Conservation (phyloP, 2,797 vertebrate species). For the Babyrousa celebensis region DNA sequence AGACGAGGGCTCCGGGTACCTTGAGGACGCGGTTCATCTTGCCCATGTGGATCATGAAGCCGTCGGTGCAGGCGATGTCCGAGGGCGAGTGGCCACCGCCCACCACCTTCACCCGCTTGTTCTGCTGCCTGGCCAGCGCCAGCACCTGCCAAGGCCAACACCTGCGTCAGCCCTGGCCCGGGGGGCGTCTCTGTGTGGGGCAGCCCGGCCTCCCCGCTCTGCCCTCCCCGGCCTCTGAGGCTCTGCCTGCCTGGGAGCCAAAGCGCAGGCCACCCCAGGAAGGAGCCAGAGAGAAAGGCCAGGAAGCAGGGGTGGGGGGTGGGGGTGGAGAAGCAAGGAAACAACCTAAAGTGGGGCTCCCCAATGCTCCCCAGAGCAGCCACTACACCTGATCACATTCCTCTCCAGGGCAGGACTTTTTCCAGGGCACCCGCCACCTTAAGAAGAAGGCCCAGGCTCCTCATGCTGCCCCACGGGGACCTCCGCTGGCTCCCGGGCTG, state of each 20-base stretch:
- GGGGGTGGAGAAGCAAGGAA: too few relatives aligned
- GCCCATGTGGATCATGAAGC: constrained; percentile 92
- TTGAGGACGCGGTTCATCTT: constrained; percentile 91
- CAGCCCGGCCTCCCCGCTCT: accelerated
- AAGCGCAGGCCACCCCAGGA: too few relatives aligned
- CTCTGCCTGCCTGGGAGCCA: accelerated
- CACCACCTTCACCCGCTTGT: constrained; percentile 91
- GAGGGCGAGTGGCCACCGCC: constrained; percentile 91
- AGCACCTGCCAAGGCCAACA: constrained; percentile 87
- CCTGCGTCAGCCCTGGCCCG: accelerated
- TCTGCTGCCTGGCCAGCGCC: constrained; percentile 89
- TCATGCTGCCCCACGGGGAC: not conserved
- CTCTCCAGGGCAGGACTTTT: not conserved
- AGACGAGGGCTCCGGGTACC: constrained; percentile 73
- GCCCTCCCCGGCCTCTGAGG: not conserved
- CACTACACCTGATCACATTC: not conserved
- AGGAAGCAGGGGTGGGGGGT: too few relatives aligned
- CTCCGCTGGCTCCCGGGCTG: not conserved
- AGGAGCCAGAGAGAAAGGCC: not conserved
- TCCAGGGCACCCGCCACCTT: not conserved
- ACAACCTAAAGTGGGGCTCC: too few relatives aligned
- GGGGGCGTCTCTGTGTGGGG: not conserved
- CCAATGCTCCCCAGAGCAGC: accelerated
- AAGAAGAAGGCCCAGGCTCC: not conserved
- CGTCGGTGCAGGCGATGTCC: constrained; percentile 90